Percentiles rank a stretch among this genome's conserved stretches.
phyloP scores from a whole-genome alignment of 2,113 vertebrate genomes.

The rabbit (Oryctolagus cuniculus) region DNA sequence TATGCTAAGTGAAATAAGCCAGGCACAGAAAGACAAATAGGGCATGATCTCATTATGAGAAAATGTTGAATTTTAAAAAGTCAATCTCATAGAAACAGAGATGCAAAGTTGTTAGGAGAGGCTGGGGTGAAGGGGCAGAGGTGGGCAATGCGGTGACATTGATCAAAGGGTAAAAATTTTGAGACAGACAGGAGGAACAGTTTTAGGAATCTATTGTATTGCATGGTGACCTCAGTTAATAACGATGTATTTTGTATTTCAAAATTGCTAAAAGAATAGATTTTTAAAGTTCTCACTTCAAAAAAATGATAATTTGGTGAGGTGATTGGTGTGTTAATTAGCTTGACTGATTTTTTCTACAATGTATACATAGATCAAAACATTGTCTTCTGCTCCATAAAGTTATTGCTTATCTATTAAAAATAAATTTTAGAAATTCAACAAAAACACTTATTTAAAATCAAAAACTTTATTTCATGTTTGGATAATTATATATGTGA shows the following conservation, averaged over 20 bases:
- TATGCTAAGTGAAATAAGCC: conserved; percentile 51
- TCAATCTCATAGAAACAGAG: neutral
- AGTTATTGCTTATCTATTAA: neutral
- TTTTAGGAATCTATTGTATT: neutral
- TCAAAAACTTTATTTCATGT: neutral
- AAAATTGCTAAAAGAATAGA: neutral
- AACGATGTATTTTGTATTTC: neutral
- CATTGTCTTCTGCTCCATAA: neutral
- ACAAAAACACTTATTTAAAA: neutral
- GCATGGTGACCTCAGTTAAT: neutral
- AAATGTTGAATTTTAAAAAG: neutral
- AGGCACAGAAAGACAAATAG: neutral
- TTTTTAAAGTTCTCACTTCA: neutral
- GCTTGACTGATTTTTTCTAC: neutral
- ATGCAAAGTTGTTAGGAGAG: neutral
- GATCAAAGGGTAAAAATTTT: neutral
- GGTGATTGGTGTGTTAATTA: neutral
- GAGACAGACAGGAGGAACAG: neutral
- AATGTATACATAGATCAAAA: conserved; percentile 8
- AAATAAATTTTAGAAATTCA: neutral
- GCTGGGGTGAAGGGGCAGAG: too few relatives aligned
- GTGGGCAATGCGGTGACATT: neutral
- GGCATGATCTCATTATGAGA: neutral
- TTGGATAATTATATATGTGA: neutral
- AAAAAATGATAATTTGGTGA: neutral